Conservation (phyloP, 2,797 vertebrate species). For the Staurois parvus region DNA sequence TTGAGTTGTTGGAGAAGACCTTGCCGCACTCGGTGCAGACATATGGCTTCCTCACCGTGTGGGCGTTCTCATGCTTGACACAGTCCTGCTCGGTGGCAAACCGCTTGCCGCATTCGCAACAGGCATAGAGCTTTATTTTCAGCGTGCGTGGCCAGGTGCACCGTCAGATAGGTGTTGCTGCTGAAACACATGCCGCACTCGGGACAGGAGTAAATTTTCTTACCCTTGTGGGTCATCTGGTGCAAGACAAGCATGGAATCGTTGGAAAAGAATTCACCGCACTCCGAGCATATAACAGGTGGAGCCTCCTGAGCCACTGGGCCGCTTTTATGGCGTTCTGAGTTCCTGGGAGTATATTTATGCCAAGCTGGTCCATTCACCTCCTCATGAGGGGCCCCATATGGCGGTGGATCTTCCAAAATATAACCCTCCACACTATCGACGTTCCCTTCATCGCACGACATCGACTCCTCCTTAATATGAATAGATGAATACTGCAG, state of each 20-base stretch:
- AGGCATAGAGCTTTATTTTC: slow-evolving; percentile 76
- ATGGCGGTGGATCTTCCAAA: not conserved
- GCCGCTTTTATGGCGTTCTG: not conserved
- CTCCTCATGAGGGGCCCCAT: not conserved
- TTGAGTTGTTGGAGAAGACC: slow-evolving; percentile 22
- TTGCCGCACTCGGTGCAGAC: slow-evolving; percentile 77
- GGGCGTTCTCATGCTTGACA: slow-evolving; percentile 82
- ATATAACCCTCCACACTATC: not conserved
- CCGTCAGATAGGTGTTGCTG: not conserved
- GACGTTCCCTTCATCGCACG: not conserved
- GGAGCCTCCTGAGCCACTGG: not conserved
- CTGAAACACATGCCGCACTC: slow-evolving; percentile 21
- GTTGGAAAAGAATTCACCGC: slow-evolving; percentile 17
- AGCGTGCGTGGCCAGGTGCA: not conserved
- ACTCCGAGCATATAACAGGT: slow-evolving; percentile 15
- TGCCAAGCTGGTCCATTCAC: not conserved
- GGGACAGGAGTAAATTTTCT: not conserved
- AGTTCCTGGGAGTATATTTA: not conserved
- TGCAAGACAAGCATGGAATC: slow-evolving; percentile 13
- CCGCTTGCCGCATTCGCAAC: slow-evolving; percentile 84
- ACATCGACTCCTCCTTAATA: slow-evolving; percentile 1
- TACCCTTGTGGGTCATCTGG: slow-evolving; percentile 3
- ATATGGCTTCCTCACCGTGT: slow-evolving; percentile 82
- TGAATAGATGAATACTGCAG: not conserved
- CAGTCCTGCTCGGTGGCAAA: slow-evolving; percentile 85